A percentile compares a stretch with the other conserved stretches of the same genome.
Evolutionary conservation across 2,113 vertebrate genomes (phyloP).

Genomic region (Gila orcuttii): DNA sequence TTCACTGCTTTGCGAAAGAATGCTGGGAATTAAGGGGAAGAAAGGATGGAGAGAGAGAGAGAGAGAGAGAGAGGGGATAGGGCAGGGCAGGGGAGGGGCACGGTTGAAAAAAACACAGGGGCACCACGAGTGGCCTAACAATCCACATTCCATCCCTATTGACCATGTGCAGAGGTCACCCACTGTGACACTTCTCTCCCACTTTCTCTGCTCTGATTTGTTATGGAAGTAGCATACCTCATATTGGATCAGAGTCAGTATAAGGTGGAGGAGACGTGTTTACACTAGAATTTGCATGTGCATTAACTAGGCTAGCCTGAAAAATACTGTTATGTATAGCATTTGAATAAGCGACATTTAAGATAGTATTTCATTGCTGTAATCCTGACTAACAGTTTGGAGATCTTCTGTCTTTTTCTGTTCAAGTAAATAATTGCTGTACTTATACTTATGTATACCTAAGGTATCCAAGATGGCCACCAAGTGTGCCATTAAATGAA

Average conservation of each 20-base stretch:
- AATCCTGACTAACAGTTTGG: neutral
- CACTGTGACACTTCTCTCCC: neutral
- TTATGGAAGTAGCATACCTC: neutral
- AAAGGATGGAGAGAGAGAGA: constrained; percentile 39
- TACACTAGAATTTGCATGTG: neutral
- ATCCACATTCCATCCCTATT: constrained; percentile 62
- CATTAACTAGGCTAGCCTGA: neutral
- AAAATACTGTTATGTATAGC: neutral
- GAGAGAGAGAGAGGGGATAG: constrained; percentile 8
- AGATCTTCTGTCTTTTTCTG: neutral
- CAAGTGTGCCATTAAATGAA: neutral
- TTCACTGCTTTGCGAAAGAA: constrained; percentile 68
- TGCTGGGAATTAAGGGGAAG: constrained; percentile 65
- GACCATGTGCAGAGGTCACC: neutral
- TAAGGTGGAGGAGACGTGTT: neutral
- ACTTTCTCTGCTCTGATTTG: neutral
- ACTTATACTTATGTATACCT: no score
- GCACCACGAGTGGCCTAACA: constrained; percentile 58
- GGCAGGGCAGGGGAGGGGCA: constrained; percentile 60
- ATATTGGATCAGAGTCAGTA: neutral
- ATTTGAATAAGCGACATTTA: neutral
- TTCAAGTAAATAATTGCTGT: neutral
- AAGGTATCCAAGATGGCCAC: neutral
- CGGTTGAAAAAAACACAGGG: constrained; percentile 60
- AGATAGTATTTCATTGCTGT: neutral